phyloP scores from a whole-genome alignment of 2,797 vertebrate genomes.

The Chaenodraco wilsoni region DNA sequence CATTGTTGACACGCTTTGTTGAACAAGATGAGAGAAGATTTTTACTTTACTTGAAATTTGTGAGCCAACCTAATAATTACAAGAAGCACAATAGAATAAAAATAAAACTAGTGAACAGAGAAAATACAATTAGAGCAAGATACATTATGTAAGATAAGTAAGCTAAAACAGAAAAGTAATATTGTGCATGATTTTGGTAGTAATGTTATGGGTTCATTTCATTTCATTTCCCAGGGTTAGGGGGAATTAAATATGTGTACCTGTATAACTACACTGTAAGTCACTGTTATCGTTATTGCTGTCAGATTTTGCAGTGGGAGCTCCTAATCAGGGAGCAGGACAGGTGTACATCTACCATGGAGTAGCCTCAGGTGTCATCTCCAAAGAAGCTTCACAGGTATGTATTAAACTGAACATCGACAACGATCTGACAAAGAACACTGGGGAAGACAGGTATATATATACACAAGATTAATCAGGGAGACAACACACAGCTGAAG shows the following conservation, averaged over 20 bases:
- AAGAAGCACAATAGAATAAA: too few relatives aligned
- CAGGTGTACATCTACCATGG: conserved; percentile 93
- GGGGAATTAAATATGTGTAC: not conserved
- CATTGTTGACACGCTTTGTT: not conserved
- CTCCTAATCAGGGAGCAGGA: conserved; percentile 86
- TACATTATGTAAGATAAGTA: too few relatives aligned
- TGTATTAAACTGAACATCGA: not conserved
- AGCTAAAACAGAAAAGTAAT: too few relatives aligned
- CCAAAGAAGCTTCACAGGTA: conserved; percentile 87
- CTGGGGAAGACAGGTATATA: not conserved
- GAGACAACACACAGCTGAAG: too few relatives aligned
- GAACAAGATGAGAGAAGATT: not conserved
- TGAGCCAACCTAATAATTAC: too few relatives aligned
- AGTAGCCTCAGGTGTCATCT: conserved; percentile 80
- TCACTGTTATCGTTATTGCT: conserved; percentile 37
- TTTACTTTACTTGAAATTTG: too few relatives aligned
- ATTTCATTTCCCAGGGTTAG: too few relatives aligned
- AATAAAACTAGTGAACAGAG: too few relatives aligned
- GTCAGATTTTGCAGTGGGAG: conserved; percentile 96
- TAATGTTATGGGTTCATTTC: too few relatives aligned
- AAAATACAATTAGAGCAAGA: too few relatives aligned
- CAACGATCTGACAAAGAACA: not conserved
- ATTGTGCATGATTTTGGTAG: too few relatives aligned
- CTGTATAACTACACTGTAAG: not conserved
- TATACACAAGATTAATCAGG: too few relatives aligned